Percentiles rank a stretch among this genome's conserved stretches.
phyloP scores from a whole-genome alignment of 2,888 invertebrate genomes.

The Pristionchus fissidentatus region DNA sequence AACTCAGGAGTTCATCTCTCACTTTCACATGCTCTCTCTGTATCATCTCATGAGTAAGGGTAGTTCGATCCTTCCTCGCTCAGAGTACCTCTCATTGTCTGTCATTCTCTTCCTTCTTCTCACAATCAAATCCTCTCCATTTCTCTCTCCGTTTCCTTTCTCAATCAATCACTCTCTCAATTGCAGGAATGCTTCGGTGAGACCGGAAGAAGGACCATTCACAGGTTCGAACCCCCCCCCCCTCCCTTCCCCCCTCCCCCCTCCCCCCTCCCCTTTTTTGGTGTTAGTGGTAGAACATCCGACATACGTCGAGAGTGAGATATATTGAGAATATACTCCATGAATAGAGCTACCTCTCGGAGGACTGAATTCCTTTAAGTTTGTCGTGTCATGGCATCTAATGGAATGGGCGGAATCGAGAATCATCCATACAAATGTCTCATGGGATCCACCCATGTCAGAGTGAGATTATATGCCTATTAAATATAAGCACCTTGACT shows the following conservation, averaged over 20 bases:
- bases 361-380: neutral
- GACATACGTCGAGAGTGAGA: too few relatives aligned
- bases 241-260: too few relatives aligned
- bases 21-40: too few relatives aligned
- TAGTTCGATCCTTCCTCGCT: neutral
- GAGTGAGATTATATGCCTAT: neutral
- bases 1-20: too few relatives aligned
- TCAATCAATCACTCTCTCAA: neutral
- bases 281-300: too few relatives aligned
- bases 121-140: neutral
- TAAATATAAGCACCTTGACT: too few relatives aligned
- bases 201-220: neutral
- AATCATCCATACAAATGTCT: constrained; percentile 12
- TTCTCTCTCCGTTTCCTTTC: neutral
- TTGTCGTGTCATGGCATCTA: neutral
- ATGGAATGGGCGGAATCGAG: neutral
- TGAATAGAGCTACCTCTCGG: too few relatives aligned
- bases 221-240: too few relatives aligned
- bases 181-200: neutral
- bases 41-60: neutral
- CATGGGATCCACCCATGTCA: constrained; percentile 27
- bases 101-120: neutral
- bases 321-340: too few relatives aligned
- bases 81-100: neutral
- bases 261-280: too few relatives aligned